Evolutionary conservation across 1,140 invertebrate species (phyloP).

Genomic region (Oryctes rhinoceros): DNA sequence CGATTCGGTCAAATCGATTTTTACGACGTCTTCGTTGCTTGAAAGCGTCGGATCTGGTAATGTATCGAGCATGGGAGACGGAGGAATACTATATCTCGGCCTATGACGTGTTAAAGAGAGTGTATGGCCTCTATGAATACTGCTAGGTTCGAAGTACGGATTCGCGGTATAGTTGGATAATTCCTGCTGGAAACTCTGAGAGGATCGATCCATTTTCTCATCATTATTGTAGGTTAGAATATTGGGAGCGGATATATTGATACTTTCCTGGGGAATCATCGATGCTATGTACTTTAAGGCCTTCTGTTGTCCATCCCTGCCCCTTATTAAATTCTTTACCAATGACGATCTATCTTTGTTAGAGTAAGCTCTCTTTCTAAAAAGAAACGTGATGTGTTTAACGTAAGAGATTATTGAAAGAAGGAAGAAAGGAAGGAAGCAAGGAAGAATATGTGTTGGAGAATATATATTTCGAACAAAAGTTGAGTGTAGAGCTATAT

Average conservation of each 20-base stretch:
- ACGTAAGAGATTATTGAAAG: neutral
- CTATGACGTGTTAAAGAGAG: neutral
- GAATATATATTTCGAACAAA: too few species aligned
- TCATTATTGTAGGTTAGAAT: neutral
- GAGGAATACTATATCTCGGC: neutral
- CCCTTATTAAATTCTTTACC: constrained; percentile 23
- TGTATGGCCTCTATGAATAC: neutral
- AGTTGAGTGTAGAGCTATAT: too few species aligned
- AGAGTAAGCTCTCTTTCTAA: neutral
- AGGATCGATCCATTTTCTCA: neutral
- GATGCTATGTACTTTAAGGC: constrained; percentile 28
- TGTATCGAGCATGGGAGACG: neutral
- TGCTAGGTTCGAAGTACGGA: neutral
- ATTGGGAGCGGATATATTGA: neutral
- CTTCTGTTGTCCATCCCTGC: constrained; percentile 12
- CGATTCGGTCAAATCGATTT: neutral
- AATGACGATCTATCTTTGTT: constrained; percentile 1
- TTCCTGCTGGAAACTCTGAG: neutral
- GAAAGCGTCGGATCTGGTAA: neutral
- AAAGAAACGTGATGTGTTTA: neutral
- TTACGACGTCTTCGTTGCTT: neutral
- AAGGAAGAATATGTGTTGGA: too few species aligned
- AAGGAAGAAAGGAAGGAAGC: too few species aligned
- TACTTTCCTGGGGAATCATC: neutral
- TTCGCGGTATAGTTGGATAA: neutral